Base-by-base conservation (phyloP, 1,140 invertebrate genomes). In the Ceratina australensis region DNA sequence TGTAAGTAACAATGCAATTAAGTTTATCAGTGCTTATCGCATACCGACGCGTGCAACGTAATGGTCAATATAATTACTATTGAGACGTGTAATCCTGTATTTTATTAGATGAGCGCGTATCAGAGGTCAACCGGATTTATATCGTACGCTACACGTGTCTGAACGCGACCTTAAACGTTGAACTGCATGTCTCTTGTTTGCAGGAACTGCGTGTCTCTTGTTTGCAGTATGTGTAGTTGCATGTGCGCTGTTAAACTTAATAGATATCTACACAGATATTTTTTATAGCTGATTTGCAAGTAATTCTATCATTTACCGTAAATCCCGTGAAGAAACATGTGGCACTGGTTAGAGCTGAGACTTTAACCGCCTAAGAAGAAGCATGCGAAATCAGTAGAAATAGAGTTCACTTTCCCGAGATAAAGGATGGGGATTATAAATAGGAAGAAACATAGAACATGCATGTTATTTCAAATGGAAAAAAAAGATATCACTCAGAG, bases 291-390 rank as follows among this genome's bases (percentile, higher is more conserved):
- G 64, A 64, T 33, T 50, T 64, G 20, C 49, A 72, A 71, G 56
- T 59, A 74, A 71, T 57, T 75, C 64, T 72, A 80, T 50, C 74
- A 49, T 79, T 87, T 85, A 69, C 83, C 80, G 47, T 82, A 52
- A 72, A 84, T 82, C 84, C 63, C 79, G 80, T 20, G 79, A 82
- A 78, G 83, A 73, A 67, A 76, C 57, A 49, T 72, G 78, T 78
- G 75, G 72, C 54, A 85, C 86, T 84, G 85, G 83, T 86, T 88
- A 91, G 64, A 91, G 90, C 73, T 83, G 88, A 76, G 84, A 89
- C 78, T 84, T 88, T 86, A 84, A 77, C 61, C 24, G 83, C 89
- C 89, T 91, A 86, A 87, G 86, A 89, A 90, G 89, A 89, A 89
- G 82, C 87, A 89, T 89, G 86, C 86, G 72, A 82, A n/a, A 87